These are phyloP conservation scores for Hyaena hyaena DNA, from an alignment of 2,113 vertebrate species.

Conservation along the genomic window DNA sequence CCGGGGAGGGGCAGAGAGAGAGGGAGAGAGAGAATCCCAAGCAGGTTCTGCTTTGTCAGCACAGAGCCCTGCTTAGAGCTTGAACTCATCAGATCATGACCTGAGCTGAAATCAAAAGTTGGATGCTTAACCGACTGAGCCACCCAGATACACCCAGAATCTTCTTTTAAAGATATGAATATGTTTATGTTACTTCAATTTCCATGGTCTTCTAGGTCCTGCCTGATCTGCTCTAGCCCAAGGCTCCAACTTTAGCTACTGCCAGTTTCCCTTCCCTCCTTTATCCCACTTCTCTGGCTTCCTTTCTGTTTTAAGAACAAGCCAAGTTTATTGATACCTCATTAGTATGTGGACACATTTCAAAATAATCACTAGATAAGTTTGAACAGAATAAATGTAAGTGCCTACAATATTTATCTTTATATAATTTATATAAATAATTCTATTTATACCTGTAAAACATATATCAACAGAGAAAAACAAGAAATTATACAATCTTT, in stretches of 20 bases:
- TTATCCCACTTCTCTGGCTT: not conserved
- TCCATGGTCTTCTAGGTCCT: not conserved
- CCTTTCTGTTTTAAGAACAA: slow-evolving; percentile 33
- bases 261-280: not conserved
- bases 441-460: not conserved
- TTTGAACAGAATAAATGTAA: not conserved
- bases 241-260: not conserved
- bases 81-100: no score
- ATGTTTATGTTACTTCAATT: not conserved
- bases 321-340: not conserved
- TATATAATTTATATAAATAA: not conserved
- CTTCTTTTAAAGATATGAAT: slow-evolving; percentile 13
- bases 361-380: not conserved
- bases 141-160: not conserved
- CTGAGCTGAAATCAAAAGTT: no score
- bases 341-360: not conserved
- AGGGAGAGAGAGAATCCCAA: no score
- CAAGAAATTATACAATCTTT: not conserved
- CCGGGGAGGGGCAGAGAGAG: no score
- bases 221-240: not conserved
- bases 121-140: no score
- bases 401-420: not conserved
- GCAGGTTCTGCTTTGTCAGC: no score
- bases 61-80: no score
- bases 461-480: not conserved